phyloP scores from a whole-genome alignment of 2,113 vertebrate species.

The Colinus virginianus region DNA sequence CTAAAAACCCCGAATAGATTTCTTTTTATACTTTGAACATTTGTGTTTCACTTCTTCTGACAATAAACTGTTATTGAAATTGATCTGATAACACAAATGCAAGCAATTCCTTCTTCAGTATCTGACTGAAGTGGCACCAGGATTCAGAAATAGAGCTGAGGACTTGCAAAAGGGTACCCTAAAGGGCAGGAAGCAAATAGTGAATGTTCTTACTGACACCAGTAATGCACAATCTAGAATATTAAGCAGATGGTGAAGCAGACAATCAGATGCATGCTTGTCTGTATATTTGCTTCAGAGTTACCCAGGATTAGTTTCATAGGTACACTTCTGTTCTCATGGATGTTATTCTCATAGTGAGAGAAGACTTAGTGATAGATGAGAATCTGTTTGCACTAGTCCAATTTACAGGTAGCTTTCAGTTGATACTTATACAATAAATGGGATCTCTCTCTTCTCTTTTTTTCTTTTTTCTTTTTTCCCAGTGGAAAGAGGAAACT shows the following conservation, averaged over 20 bases:
- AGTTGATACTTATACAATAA: neutral
- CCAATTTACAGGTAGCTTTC: neutral
- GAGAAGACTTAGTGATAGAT: neutral
- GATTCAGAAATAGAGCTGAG: neutral
- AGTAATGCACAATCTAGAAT: neutral
- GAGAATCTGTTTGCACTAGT: neutral
- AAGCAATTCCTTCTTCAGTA: neutral
- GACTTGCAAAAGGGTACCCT: neutral
- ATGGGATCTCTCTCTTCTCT: neutral
- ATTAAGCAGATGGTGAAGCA: neutral
- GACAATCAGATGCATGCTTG: neutral
- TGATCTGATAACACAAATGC: neutral
- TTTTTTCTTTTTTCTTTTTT: neutral
- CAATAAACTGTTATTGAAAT: neutral
- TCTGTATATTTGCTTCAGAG: neutral
- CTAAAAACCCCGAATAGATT: neutral
- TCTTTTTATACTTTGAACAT: neutral
- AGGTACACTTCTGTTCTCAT: neutral
- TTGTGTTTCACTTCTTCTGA: neutral
- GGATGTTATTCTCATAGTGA: neutral
- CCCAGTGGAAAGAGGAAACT: neutral
- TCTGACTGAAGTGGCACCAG: neutral
- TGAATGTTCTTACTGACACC: neutral
- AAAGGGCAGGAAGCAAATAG: neutral
- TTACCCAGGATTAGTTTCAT: neutral